Evolutionary conservation across 1,140 invertebrate genomes (phyloP).

Genomic region (Papilio polyxenes): DNA sequence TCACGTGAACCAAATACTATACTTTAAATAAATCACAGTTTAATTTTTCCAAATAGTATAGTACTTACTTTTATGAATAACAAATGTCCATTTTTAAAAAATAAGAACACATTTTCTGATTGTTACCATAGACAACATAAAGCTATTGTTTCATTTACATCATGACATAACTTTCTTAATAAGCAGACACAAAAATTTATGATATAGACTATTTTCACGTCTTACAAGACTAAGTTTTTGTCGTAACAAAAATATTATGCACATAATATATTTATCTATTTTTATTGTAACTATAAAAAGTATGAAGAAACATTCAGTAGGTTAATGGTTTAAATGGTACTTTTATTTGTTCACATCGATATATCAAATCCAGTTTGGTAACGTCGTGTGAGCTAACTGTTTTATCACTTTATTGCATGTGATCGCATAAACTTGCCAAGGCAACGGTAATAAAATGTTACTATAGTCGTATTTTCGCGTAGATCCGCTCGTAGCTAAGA

Average conservation of each 20-base stretch:
- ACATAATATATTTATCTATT: conserved; percentile 21
- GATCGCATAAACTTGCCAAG: conserved; percentile 72
- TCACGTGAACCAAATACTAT: no score
- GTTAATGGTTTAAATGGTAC: conserved; percentile 69
- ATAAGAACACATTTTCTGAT: no score
- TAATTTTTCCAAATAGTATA: no score
- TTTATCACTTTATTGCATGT: conserved; percentile 80
- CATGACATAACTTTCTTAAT: no score
- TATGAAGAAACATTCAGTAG: conserved; percentile 68
- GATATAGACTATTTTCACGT: background rate
- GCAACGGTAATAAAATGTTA: conserved; percentile 69
- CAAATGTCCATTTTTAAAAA: no score
- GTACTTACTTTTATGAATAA: no score
- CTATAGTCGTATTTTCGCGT: conserved; percentile 56
- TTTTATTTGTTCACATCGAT: conserved; percentile 76
- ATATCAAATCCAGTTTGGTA: conserved; percentile 68
- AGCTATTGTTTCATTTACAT: no score
- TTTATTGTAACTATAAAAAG: conserved; percentile 47
- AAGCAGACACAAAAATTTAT: background rate
- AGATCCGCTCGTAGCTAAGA: conserved; percentile 25
- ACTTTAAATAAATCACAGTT: no score
- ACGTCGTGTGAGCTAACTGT: conserved; percentile 74
- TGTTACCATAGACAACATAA: no score
- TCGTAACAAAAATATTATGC: conserved; percentile 4
- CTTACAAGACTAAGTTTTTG: background rate